A percentile compares a stretch with the other conserved stretches of the same genome.
Conservation (phyloP, 2,113 vertebrate species). For the Lagopus leucura region DNA sequence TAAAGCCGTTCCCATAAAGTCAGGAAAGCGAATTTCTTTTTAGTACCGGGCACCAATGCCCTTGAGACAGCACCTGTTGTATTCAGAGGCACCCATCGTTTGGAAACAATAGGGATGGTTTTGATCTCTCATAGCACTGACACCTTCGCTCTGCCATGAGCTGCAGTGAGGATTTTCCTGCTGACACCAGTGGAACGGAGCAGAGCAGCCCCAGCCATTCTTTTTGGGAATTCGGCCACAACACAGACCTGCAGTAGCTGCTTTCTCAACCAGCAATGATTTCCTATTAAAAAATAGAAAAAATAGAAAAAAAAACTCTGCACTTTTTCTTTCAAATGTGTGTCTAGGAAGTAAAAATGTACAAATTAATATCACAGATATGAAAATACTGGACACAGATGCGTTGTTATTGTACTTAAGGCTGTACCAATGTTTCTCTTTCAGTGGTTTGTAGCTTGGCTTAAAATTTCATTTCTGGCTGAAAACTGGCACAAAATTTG, state of each 20-base stretch:
- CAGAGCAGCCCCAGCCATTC: background rate
- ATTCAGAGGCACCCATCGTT: background rate
- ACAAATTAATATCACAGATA: conserved; percentile 25
- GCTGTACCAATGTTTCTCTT: conserved; percentile 54
- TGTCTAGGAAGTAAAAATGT: conserved; percentile 31
- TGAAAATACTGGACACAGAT: conserved; percentile 46
- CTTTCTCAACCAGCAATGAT: background rate
- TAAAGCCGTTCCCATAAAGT: background rate
- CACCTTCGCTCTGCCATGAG: background rate
- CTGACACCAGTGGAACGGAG: background rate
- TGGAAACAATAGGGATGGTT: background rate
- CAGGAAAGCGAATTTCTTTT: background rate
- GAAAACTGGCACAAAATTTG: conserved; percentile 63
- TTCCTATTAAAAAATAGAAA: background rate
- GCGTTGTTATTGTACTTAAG: conserved; percentile 39
- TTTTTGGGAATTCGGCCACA: background rate
- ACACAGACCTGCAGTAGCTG: background rate
- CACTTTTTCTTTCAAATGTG: background rate
- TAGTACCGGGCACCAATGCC: background rate
- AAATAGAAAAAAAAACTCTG: background rate
- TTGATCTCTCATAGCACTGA: background rate
- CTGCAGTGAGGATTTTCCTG: background rate
- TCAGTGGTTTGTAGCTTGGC: conserved; percentile 55
- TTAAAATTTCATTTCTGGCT: conserved; percentile 40
- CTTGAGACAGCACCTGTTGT: background rate